Conservation (phyloP, 2,888 invertebrate genomes). For the Clunio marinus region DNA sequence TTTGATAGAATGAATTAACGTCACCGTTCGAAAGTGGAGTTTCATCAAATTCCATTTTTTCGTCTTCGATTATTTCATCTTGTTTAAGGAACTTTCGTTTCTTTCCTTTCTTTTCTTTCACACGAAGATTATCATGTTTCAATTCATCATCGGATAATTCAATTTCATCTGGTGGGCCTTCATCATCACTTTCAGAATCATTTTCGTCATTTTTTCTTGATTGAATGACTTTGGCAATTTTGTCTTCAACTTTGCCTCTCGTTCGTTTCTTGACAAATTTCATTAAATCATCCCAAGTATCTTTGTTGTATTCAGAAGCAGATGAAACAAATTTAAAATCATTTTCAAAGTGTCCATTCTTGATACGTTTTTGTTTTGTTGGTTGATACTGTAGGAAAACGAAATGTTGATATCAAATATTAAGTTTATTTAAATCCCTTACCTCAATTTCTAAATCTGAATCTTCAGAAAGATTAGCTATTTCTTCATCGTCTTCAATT, state of each 20-base stretch:
- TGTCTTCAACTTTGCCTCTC: conserved; percentile 77
- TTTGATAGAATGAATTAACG: conserved; percentile 77
- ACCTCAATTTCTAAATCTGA: conserved; percentile 79
- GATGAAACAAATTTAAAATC: conserved; percentile 76
- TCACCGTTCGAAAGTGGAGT: conserved; percentile 57
- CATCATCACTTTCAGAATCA: conserved; percentile 43
- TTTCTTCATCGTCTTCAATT: conserved; percentile 76
- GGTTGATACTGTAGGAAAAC: conserved; percentile 76
- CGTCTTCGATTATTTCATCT: conserved; percentile 53
- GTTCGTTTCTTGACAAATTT: conserved; percentile 77
- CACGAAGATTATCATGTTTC: conserved; percentile 64
- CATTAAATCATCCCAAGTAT: conserved; percentile 74
- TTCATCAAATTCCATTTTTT: conserved; percentile 47
- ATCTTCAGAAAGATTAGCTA: conserved; percentile 73
- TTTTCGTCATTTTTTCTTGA: conserved; percentile 52
- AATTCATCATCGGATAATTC: conserved; percentile 75
- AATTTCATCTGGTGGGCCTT: conserved; percentile 56
- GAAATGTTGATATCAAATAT: not conserved
- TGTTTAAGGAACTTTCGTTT: conserved; percentile 48
- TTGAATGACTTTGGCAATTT: conserved; percentile 62
- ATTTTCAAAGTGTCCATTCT: conserved; percentile 71
- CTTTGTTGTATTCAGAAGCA: conserved; percentile 73
- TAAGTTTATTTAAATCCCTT: conserved; percentile 42
- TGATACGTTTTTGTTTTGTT: conserved; percentile 67
- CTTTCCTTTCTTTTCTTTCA: conserved; percentile 60